These are phyloP conservation scores for Sesia apiformis DNA, from an alignment of 2,888 invertebrate genomes.

Conservation along the genomic window DNA sequence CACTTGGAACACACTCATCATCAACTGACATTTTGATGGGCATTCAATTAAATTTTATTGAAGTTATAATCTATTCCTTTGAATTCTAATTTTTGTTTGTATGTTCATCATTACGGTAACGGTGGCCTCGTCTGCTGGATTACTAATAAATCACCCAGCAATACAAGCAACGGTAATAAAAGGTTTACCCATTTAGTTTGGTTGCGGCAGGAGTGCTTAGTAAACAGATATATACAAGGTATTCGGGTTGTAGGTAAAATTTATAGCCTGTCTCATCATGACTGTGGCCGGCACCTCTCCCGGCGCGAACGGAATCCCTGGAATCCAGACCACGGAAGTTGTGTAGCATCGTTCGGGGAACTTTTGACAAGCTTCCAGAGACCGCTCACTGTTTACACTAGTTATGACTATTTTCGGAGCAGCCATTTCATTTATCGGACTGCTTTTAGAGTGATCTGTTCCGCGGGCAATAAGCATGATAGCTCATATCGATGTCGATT, in stretches of 20 bases:
- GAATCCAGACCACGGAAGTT: conserved; percentile 15
- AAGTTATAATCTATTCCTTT: conserved; percentile 25
- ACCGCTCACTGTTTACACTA: conserved; percentile 35
- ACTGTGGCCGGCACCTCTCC: conserved; percentile 13
- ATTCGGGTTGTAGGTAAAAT: conserved; percentile 12
- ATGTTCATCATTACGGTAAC: not conserved
- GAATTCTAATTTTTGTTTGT: conserved; percentile 7
- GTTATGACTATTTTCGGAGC: conserved; percentile 30
- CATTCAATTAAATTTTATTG: conserved; percentile 32
- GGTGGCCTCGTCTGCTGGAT: too few species aligned
- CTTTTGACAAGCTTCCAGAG: conserved; percentile 45
- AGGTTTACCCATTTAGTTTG: not conserved
- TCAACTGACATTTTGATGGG: conserved; percentile 27
- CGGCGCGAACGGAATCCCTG: conserved; percentile 16
- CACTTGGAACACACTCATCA: conserved; percentile 22
- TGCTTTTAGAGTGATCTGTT: not conserved
- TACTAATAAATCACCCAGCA: not conserved
- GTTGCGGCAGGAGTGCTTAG: not conserved
- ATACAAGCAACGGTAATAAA: not conserved
- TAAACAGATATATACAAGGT: conserved; percentile 1
- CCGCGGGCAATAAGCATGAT: too few species aligned
- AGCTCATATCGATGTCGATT: too few species aligned
- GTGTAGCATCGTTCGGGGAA: conserved; percentile 27
- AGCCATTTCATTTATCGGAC: not conserved
- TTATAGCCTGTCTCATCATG: conserved; percentile 17